Conservation (phyloP, 2,113 vertebrate genomes). For the Pantherophis guttatus region DNA sequence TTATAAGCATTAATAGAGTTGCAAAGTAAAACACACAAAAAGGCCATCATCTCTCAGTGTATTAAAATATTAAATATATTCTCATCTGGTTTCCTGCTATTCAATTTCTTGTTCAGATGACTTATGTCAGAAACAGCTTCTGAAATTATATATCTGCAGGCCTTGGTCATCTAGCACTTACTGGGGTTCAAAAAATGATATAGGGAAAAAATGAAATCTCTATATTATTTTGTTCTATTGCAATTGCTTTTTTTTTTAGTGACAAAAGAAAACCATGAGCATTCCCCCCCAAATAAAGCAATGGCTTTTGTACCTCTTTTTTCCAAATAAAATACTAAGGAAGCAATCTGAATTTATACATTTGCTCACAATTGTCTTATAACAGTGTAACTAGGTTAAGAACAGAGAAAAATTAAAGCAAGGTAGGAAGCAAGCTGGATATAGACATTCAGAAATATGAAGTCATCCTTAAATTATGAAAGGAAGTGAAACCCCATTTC, state of each 20-base stretch:
- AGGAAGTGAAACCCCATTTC: not conserved
- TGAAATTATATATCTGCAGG: not conserved
- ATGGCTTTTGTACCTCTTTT: not conserved
- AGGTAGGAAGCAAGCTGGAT: not conserved
- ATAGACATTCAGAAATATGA: not conserved
- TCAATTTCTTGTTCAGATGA: not conserved
- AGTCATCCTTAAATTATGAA: not conserved
- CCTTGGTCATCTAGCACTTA: accelerated
- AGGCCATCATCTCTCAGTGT: not conserved
- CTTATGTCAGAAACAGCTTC: not conserved
- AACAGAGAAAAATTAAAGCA: not conserved
- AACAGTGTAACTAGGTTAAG: not conserved
- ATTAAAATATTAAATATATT: not conserved
- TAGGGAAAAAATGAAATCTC: accelerated
- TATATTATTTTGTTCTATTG: not conserved
- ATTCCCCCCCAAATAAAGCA: not conserved
- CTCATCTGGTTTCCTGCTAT: constrained; percentile 1
- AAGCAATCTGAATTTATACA: not conserved
- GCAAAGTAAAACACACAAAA: not conserved
- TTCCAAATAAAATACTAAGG: not conserved
- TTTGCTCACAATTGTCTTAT: not conserved
- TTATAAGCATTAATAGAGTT: constrained; percentile 1
- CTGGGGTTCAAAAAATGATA: not conserved
- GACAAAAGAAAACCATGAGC: not conserved
- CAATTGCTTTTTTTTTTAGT: not conserved